Base-by-base conservation (phyloP, 1,140 invertebrate genomes). In the Archivesica marissinica region DNA sequence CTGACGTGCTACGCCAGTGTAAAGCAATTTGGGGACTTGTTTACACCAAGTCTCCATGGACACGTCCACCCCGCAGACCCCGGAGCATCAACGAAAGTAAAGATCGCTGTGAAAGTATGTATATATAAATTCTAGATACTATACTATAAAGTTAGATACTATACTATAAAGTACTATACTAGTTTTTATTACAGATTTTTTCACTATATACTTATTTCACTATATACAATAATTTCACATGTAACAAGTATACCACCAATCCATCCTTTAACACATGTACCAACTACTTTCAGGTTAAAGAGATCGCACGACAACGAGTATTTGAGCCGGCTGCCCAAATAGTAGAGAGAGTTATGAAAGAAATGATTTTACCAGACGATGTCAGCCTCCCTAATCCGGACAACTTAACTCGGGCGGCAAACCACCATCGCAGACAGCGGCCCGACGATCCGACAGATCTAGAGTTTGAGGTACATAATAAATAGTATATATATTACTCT, bases 1-100 rank as follows among this genome's bases (percentile, higher is more conserved):
- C 17, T 13, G 20, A 56, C 1, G n/a, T 76, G 74, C 28, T 47
- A 23, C 17, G 50, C 74, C 25, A 52, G 44, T 47, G 28, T 76
- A 1, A 76, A 76, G 38, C 74, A 76, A 38, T 76, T 76, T 38
- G 44, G 20, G 3, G 74, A 76, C 35, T 13, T 33, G 25, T 76
- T 56, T 30, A 35, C 74, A 11, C 74, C 74, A 6, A n/a, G 54
- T 33, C 11, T 56, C 30, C 23, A 38, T 39, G 74, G n/a, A n/a
- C 52, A 56, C 17, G 11, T 44, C 0, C 74, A 76, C 30, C 74
- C 74, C 0, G 74, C 74, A 4, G 74, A 76, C 41, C 74, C 47
- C 2, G 74, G 74, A 4, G 25, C 52, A 2, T 9, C 30, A 3
- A 76, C 38, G n/a, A 44, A 47, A 25, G 41, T 74, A 44, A 38